Base-by-base conservation (phyloP, 2,113 vertebrate genomes). In the Sterrhoptilus dennistouni region DNA sequence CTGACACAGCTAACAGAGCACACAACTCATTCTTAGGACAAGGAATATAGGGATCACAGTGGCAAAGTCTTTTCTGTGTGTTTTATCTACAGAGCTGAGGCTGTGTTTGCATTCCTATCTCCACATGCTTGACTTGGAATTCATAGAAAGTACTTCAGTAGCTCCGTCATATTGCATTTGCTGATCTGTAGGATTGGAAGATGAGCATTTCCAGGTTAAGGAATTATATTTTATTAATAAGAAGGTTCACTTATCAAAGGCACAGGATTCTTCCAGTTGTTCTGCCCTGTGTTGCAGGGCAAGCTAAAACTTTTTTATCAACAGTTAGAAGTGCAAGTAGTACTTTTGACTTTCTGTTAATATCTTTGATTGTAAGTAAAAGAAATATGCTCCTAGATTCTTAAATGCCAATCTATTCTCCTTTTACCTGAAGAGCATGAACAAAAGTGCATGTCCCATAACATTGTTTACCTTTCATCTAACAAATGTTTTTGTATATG, bases 221-320 rank as follows among this genome's bases (percentile, higher is more conserved):
- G 18, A 91, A 89, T 76, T 72, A 83, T 87, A 28, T 89, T 96
- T 94, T 93, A 83, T 95, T 89, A 85, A 90, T 83, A 27, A 33
- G 17, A 52, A 87, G 66, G 5, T 76, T 90, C 49, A 65, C 36
- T 96, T 79, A 74, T 16, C 7, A 21, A 79, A 59, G 23, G 18
- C 44, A 31, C 10, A 16, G 27, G 33, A 35, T 87, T 68, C 36
- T 89, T 83, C 70, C 33, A 38, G 28, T 76, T 71, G 25, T 35
- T 69, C 27, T 49, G 25, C n/a, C 17, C 23, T 68, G 8, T 64
- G 8, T 64, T 79, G 36, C 29, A 47, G 6, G 16, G 28, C 13
- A 82, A 65, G 35, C 8, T 56, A 76, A 87, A 84, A 45, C 61
- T 86, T 92, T 69, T 31, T 76, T 69, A 33, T 57, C 49, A 50